Evolutionary conservation across 2,113 vertebrate genomes (phyloP).

Genomic region (Sitta europaea): DNA sequence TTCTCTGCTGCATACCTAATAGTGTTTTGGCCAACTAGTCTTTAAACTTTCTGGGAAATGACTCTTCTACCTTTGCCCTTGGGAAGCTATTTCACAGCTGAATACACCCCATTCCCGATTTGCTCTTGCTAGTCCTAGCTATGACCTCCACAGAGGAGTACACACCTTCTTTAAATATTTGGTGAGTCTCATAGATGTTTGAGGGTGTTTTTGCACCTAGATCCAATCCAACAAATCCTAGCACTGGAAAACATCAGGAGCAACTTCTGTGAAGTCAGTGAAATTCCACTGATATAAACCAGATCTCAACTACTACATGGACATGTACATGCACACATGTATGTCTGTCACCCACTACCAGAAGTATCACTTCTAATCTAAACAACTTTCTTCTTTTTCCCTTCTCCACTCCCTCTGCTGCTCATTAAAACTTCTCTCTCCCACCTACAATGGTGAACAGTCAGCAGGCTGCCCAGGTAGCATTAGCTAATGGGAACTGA

Average conservation of each 20-base stretch:
- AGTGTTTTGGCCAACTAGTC: conserved; percentile 33
- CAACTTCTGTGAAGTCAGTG: neutral
- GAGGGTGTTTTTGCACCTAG: neutral
- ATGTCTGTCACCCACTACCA: neutral
- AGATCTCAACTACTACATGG: neutral
- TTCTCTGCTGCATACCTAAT: conserved; percentile 42
- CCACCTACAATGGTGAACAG: neutral
- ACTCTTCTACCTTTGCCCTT: conserved; percentile 46
- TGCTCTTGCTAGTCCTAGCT: conserved; percentile 11
- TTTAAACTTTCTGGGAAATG: conserved; percentile 33
- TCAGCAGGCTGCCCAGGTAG: conserved; percentile 23
- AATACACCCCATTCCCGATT: conserved; percentile 25
- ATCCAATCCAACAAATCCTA: neutral
- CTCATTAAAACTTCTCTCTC: conserved; percentile 57
- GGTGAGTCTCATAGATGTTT: neutral
- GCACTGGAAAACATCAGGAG: neutral
- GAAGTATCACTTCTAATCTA: neutral
- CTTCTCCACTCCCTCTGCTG: neutral
- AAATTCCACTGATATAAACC: neutral
- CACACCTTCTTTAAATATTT: neutral
- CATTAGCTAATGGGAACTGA: conserved; percentile 41
- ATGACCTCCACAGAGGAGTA: neutral
- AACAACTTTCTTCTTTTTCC: neutral
- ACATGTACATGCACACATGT: neutral
- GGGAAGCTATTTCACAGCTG: conserved; percentile 55